Evolutionary conservation across 2,113 vertebrate species (phyloP), one percentile per base, ranked within the genome.

Genomic region (Saimiri boliviensis): DNA sequence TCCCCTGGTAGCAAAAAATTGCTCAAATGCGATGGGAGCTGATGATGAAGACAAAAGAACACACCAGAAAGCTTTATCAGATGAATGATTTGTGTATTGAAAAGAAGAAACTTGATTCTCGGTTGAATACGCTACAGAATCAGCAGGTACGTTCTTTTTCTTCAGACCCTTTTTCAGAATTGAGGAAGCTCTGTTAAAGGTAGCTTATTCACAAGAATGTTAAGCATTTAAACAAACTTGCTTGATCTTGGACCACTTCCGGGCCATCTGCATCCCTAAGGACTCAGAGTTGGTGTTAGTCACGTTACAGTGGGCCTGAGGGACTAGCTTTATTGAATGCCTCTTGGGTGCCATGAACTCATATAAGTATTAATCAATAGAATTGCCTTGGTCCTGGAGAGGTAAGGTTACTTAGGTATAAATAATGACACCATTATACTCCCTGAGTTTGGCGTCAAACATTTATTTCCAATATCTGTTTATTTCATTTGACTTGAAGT

Each of bases 101-200:
- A 98, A 99, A 98, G 94, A 98, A 97, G 91, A 95, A 98, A 8
- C 98, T 99, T 6, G 99, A 99, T 86, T 96, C 97, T 0, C 98
- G 98, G 56, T 92, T 99, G 93, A 98, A 98, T 49, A 94, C 92
- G 2, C 97, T 98, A 1, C 98, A 99, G 89, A 98, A 95, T 63
- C 98, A 98, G 74, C 98, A 98, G 98, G 99, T 99, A 97, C 77
- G 93, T 74, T 90, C 45, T 54, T 89, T 93, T 77, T 37, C 85
- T 56, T 91, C 82, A 19, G 13, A 6, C 40, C 45, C 3, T 88
- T 13, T 82, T 8, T 84, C 32, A 93, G 85, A 89, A 25, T 0
- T 49, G 56, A 73, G 66, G n/a, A 19, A 5, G 11, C 17, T 80
- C 35, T n/a, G 4, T n/a, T 5, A 32, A 63, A 76, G 42, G 56